Evolutionary conservation across 2,888 invertebrate genomes (phyloP).

Genomic region (Lasius fuliginosus): DNA sequence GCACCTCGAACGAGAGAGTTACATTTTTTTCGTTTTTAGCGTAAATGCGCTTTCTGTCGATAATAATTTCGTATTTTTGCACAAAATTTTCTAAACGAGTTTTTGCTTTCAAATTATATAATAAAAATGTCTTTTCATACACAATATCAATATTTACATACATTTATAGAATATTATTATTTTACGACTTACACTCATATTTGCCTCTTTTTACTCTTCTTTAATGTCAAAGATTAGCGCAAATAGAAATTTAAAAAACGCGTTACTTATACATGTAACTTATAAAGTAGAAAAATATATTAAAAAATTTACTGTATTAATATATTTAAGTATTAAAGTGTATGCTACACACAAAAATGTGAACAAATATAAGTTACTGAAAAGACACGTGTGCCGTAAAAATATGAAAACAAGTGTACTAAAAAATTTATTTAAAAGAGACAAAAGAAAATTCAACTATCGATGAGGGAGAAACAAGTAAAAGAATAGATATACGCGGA

Average conservation of each 20-base stretch:
- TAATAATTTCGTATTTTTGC: conserved; percentile 42
- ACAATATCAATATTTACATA: conserved; percentile 8
- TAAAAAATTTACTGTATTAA: background rate
- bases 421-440: conserved; percentile 6
- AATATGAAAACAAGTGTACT: background rate
- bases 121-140: background rate
- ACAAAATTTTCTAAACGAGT: conserved; percentile 1
- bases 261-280: background rate
- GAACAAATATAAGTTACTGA: conserved; percentile 12
- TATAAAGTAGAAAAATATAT: conserved; percentile 2
- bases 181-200: background rate
- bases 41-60: conserved; percentile 35
- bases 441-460: conserved; percentile 15
- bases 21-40: conserved; percentile 20
- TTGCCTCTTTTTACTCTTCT: background rate
- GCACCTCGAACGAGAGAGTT: background rate
- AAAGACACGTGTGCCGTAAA: background rate
- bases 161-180: conserved; percentile 6
- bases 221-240: background rate
- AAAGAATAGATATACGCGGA: background rate
- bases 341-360: background rate
- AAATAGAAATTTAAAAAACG: background rate
- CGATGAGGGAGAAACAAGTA: background rate
- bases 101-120: conserved; percentile 41
- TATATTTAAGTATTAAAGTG: background rate